phyloP scores from a whole-genome alignment of 2,113 vertebrate genomes.

The Bubalus kerabau region DNA sequence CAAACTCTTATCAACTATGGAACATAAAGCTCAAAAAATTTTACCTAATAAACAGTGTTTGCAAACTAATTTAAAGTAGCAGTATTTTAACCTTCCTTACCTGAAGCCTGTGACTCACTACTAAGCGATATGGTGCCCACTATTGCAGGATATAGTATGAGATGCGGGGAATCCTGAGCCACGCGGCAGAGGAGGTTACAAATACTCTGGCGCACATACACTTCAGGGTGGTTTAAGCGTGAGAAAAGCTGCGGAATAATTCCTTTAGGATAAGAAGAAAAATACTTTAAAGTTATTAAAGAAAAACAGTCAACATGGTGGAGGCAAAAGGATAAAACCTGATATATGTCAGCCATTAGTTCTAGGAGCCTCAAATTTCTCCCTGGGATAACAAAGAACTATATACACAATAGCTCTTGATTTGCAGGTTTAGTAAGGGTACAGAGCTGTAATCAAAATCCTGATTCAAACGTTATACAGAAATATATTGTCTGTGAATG shows the following conservation, averaged over 20 bases:
- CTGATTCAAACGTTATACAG: not conserved
- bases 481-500: not conserved
- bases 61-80: not conserved
- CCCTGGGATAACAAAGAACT: not conserved
- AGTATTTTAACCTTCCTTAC: conserved; percentile 70
- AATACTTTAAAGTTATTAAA: not conserved
- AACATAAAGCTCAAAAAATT: not conserved
- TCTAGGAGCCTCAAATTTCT: not conserved
- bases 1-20: not conserved
- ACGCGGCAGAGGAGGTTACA: conserved; percentile 96
- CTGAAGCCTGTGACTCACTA: conserved; percentile 92
- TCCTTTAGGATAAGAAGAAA: conserved; percentile 77
- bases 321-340: not conserved
- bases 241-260: conserved; percentile 99
- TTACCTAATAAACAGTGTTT: not conserved
- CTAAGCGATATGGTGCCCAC: conserved; percentile 97
- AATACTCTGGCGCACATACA: conserved; percentile 97
- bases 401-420: not conserved
- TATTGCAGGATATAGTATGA: conserved; percentile 96
- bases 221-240: conserved; percentile 96
- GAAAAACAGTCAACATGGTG: not conserved
- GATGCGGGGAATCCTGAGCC: conserved; percentile 96
- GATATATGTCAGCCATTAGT: not conserved
- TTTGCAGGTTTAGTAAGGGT: not conserved
- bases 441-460: not conserved